Percentiles rank a stretch among this genome's conserved stretches.
Evolutionary conservation across 2,888 invertebrate species (phyloP).

Genomic region (Volucella inanis): DNA sequence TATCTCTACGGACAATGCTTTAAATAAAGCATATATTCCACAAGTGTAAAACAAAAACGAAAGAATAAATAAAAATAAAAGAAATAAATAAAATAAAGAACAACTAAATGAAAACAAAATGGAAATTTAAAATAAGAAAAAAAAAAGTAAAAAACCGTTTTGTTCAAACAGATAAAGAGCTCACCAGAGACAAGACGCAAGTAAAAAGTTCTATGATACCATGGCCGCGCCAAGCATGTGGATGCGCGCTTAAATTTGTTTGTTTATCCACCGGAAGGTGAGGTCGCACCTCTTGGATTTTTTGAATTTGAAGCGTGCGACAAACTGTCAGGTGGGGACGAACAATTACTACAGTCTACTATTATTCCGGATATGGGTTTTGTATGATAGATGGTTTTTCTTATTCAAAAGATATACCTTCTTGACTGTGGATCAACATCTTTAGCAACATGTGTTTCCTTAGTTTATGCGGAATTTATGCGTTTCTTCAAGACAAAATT

Average conservation of each 20-base stretch:
- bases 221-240: constrained; percentile 18
- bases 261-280: constrained; percentile 63
- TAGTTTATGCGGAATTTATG: no score
- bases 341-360: neutral
- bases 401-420: no score
- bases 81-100: no score
- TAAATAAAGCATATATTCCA: constrained; percentile 25
- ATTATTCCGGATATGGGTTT: no score
- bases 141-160: neutral
- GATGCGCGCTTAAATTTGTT: constrained; percentile 40
- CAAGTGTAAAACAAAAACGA: neutral
- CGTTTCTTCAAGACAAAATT: no score
- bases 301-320: constrained; percentile 32
- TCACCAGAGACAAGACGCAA: constrained; percentile 9
- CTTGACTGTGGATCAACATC: no score
- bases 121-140: constrained; percentile 21
- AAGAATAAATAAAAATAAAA: constrained; percentile 32
- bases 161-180: constrained; percentile 37
- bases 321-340: constrained; percentile 10
- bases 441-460: no score
- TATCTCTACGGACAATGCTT: constrained; percentile 43
- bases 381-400: no score
- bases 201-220: constrained; percentile 32
- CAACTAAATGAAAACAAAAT: constrained; percentile 20
- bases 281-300: constrained; percentile 57